Base-by-base conservation (phyloP, 2,888 invertebrate species). In the Rhaphigaster nebulosa region DNA sequence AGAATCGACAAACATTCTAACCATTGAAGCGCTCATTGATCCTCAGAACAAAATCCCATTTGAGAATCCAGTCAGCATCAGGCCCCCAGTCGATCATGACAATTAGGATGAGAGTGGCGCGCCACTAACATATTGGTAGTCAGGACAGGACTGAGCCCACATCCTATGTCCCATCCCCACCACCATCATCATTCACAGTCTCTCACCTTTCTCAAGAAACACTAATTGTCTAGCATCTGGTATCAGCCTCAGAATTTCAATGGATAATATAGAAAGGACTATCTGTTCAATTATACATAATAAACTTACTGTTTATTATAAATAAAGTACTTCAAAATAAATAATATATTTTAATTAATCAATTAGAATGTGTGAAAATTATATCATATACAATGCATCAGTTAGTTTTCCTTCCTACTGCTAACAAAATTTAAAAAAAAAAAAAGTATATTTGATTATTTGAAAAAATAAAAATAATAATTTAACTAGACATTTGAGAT, bases 41-140 rank as follows among this genome's bases (percentile, higher is more conserved):
- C 38, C 91, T 89, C 12, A 95, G 94, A 92, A 95, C 94, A 92
- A 94, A 94, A 93, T 95, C 95, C 94, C 94, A 95, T 91, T 94
- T 94, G 76, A 94, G 93, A 90, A 95, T 95, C 95, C 95, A 95
- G 90, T 93, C 94, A 92, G 94, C 94, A 92, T 94, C 94, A 10
- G 94, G 93, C 91, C 94, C 94, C 95, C 95, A 95, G 90, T 94
- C 92, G 91, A 93, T 93, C 92, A 87, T 91, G 88, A 90, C 89
- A 76, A 84, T 54, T 20, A 88, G 41, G 56, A 88, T 5, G 26
- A 38, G 70, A 76, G 70, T 76, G 38, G 70, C 38, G 70, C 70
- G 70, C 70, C 70, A 76, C 70, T 76, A 65, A 29, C 88, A 88
- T 60, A 88, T 88, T 88, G 60, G 50, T 65, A 60, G 70, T 88